phyloP scores from a whole-genome alignment of 2,797 vertebrate genomes.

The Dryobates pubescens region DNA sequence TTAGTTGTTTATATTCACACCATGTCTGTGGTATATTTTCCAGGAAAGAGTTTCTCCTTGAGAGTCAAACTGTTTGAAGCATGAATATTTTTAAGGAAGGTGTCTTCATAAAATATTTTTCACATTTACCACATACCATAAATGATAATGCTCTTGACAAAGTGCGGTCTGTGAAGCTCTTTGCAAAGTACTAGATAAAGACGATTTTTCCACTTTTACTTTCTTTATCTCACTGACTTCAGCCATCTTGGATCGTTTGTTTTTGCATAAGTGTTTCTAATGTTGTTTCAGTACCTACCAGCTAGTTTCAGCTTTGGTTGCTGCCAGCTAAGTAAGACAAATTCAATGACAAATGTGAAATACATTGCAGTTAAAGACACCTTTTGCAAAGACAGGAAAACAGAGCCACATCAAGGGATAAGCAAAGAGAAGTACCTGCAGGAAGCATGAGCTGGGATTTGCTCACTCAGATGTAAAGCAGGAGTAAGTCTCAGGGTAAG shows the following conservation, averaged over 20 bases:
- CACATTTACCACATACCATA: not conserved
- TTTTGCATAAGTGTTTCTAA: not conserved
- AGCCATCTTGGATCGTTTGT: not conserved
- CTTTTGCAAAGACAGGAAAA: not conserved
- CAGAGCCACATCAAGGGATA: not conserved
- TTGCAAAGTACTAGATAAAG: not conserved
- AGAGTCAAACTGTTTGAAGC: not conserved
- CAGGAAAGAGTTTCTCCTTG: not conserved
- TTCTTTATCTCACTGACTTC: not conserved
- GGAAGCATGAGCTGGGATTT: not conserved
- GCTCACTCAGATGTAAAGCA: not conserved
- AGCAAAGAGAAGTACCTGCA: not conserved
- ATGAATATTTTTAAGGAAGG: not conserved
- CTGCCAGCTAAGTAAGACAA: not conserved
- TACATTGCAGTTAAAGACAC: not conserved
- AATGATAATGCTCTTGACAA: not conserved
- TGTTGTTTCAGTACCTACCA: not conserved
- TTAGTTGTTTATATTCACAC: not conserved
- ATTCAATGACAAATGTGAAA: not conserved
- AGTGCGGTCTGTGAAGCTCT: not conserved
- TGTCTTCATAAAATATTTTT: not conserved
- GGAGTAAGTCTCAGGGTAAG: not conserved
- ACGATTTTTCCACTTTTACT: not conserved
- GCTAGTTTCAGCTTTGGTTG: not conserved
- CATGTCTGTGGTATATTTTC: not conserved